Base-by-base conservation (phyloP, 2,888 invertebrate species). In the Lasioglossum villosulum region DNA sequence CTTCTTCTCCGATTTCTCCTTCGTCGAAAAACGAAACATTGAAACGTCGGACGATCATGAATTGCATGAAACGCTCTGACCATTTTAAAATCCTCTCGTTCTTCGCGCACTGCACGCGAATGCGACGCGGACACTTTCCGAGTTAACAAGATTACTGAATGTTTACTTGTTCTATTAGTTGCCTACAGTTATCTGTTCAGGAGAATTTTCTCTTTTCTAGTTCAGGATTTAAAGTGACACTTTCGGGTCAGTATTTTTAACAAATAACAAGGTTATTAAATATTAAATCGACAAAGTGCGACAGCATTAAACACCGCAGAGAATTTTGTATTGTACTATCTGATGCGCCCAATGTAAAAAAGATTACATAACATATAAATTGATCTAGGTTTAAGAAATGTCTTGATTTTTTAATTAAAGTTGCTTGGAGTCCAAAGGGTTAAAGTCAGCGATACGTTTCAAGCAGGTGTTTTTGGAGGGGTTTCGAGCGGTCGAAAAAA, bases 21-120 rank as follows among this genome's bases (percentile, higher is more conserved):
- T 39, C 90, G 89, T 73, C 2, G 27, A 27, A 70, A 56, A 56
- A 37, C n/a, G 14, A 19, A 30, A 23, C 63, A 23, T 6, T 16
- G 2, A 30, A 63, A 27, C 8, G 3, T 27, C 56, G 56, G 30
- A 48, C 34, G 68, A 16, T 63, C 63, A 30, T 30, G 63, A 30
- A 30, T 30, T n/a, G 63, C 63, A 52, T 52, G 52, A 52, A 52
- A 52, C 3, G 52, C n/a, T 10, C 23, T 23, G 27, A 14, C 27
- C 16, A 16, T 30, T 27, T 59, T 63, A n/a, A 52, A 30, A 63
- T n/a, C 30, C 6, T 63, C 14, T 27, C 59, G 59, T 14, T 27
- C 59, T 2, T 63, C 30, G 30, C 63, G 63, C 30, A 30, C 30
- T 30, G 63, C 16, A 30, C 30, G 16, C 27, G 52, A n/a, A 52